Evolutionary conservation across 2,113 vertebrate species (phyloP).

Genomic region (Vulpes vulpes): DNA sequence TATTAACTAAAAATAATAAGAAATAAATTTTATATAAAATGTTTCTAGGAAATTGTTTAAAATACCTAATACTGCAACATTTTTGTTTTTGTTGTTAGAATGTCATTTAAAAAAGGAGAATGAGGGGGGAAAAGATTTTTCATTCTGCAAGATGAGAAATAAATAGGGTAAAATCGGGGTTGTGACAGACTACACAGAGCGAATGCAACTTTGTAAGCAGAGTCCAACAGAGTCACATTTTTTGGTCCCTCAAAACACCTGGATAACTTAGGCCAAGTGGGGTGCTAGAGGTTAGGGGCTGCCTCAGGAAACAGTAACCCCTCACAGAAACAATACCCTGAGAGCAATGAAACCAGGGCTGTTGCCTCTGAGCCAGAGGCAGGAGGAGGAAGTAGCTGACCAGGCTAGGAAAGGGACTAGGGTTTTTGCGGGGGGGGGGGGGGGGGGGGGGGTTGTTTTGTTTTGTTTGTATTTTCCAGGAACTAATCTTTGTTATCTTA

Average conservation of each 20-base stretch:
- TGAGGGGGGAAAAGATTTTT: background rate
- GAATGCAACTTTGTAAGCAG: background rate
- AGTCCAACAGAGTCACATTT: background rate
- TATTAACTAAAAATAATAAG: background rate
- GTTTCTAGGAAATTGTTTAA: slow-evolving; percentile 17
- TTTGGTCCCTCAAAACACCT: background rate
- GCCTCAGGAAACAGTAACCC: background rate
- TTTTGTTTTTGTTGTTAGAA: background rate
- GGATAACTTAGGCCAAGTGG: background rate
- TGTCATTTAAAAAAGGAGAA: background rate
- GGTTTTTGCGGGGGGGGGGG: background rate
- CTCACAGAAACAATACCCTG: background rate
- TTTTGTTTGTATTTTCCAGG: background rate
- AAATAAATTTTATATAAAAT: slow-evolving; percentile 12
- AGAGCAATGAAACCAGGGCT: background rate
- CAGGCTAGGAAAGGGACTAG: no score
- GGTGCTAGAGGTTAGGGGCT: background rate
- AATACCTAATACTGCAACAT: background rate
- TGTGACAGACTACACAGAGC: background rate
- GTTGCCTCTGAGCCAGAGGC: no score
- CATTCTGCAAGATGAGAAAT: slow-evolving; percentile 35
- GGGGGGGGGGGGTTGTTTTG: background rate
- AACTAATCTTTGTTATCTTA: background rate
- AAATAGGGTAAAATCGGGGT: background rate
- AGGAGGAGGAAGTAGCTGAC: no score